Percentiles rank a stretch among this genome's conserved stretches.
Conservation (phyloP, 1,140 invertebrate species). For the Phenacoccus solenopsis region DNA sequence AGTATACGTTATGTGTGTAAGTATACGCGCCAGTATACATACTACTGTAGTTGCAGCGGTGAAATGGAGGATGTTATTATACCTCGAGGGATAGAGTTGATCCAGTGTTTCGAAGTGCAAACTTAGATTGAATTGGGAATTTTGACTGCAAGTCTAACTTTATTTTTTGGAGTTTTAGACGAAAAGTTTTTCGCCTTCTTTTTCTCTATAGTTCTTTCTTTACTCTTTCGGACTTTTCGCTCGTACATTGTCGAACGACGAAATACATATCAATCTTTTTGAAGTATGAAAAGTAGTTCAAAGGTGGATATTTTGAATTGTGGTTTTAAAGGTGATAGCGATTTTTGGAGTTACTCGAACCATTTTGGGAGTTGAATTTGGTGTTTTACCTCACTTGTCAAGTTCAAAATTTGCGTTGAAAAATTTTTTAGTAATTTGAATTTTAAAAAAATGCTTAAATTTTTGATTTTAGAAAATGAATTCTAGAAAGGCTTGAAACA, state of each 20-base stretch:
- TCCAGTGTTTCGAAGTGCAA: slow-evolving; percentile 7
- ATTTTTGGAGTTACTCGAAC: no score
- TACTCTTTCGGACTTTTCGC: background rate
- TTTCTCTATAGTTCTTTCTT: background rate
- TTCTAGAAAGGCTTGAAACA: no score
- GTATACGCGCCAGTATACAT: no score
- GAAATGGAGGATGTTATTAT: slow-evolving; percentile 13
- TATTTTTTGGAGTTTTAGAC: slow-evolving; percentile 6
- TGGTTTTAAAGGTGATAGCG: background rate
- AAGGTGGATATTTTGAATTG: background rate
- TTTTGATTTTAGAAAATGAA: no score
- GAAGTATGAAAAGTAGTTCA: background rate
- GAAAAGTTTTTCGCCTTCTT: background rate
- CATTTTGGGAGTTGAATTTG: no score
- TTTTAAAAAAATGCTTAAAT: no score
- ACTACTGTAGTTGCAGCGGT: background rate
- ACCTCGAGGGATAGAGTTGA: slow-evolving; percentile 11
- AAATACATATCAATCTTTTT: slow-evolving; percentile 3
- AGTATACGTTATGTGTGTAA: no score
- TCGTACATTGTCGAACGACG: background rate
- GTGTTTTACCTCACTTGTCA: no score
- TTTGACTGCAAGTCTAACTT: background rate
- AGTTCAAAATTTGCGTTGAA: no score
- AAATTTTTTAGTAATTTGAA: no score
- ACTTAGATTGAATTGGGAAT: slow-evolving; percentile 18